These are phyloP conservation scores for Maconellicoccus hirsutus DNA, from an alignment of 1,140 invertebrate species.

Conservation along the genomic window DNA sequence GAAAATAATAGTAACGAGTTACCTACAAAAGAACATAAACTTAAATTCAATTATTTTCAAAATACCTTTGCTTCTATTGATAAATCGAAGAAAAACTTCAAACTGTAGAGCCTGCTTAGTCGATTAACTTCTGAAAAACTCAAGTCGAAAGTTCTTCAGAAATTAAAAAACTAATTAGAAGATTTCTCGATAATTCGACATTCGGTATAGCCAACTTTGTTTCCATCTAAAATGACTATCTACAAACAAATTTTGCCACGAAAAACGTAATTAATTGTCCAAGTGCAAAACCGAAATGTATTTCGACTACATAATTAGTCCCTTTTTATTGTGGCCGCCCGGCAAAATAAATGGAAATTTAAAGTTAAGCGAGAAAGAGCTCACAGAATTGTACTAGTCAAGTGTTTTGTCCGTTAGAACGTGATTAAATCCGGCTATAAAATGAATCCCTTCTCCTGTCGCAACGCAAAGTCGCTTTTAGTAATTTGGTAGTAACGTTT, in stretches of 20 bases:
- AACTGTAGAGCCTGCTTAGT: too few species aligned
- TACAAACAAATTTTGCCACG: conserved; percentile 11
- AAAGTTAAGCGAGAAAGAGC: conserved; percentile 14
- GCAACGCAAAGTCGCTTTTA: background rate
- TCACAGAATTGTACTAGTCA: conserved; percentile 15
- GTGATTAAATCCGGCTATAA: conserved; percentile 21
- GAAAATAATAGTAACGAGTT: too few species aligned
- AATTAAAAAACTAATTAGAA: background rate
- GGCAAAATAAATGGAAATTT: conserved; percentile 20
- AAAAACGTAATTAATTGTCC: background rate
- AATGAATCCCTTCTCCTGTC: conserved; percentile 3
- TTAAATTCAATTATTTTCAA: too few species aligned
- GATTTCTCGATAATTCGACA: background rate
- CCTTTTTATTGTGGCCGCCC: background rate
- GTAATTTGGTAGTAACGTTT: conserved; percentile 16
- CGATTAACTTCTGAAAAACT: too few species aligned
- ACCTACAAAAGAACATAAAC: too few species aligned
- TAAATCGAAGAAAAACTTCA: too few species aligned
- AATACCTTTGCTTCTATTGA: too few species aligned
- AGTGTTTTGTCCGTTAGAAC: conserved; percentile 17
- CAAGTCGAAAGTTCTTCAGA: background rate
- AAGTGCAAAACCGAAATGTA: background rate
- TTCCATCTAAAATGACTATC: conserved; percentile 1
- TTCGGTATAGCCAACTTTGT: background rate
- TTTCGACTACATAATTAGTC: conserved; percentile 13